These are phyloP conservation scores for Petrosia ficiformis DNA, from an alignment of 37 sponge, comb jelly and placozoan genomes.

Conservation along the genomic window DNA sequence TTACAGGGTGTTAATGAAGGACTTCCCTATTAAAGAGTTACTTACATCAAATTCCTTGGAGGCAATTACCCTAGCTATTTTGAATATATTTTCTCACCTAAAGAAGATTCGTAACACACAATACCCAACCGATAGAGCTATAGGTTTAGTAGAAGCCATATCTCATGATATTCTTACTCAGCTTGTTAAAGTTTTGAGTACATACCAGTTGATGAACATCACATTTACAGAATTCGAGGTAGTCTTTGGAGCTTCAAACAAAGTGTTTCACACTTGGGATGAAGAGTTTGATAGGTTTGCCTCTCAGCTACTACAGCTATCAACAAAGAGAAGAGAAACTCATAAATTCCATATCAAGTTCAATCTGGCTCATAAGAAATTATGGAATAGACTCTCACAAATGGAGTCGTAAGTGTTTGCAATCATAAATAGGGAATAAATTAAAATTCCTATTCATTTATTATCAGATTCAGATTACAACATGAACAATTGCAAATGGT, in stretches of 20 bases:
- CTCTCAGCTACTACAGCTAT: slow-evolving; percentile 79
- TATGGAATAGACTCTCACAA: slow-evolving; percentile 73
- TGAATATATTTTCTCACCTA: slow-evolving; percentile 85
- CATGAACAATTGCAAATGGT: slow-evolving; percentile 96
- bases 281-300: slow-evolving; percentile 95
- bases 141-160: slow-evolving; percentile 92
- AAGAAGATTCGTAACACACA: slow-evolving; percentile 85
- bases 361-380: slow-evolving; percentile 85
- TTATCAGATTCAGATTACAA: slow-evolving; percentile 86
- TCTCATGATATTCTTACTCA: slow-evolving; percentile 87
- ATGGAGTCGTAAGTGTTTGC: slow-evolving; percentile 78
- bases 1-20: slow-evolving; percentile 93
- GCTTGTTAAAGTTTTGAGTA: slow-evolving; percentile 88
- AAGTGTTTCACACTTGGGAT: slow-evolving; percentile 90
- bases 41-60: slow-evolving; percentile 80
- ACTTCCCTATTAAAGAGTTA: slow-evolving; percentile 96
- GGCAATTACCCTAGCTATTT: slow-evolving; percentile 66
- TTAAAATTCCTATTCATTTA: background rate
- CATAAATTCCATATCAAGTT: slow-evolving; percentile 80
- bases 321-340: slow-evolving; percentile 75
- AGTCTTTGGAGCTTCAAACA: slow-evolving; percentile 57
- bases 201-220: slow-evolving; percentile 89
- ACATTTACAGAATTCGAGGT: slow-evolving; percentile 89
- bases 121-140: slow-evolving; percentile 86
- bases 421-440: background rate